Conservation (phyloP, 2,797 vertebrate species). For the Syngnathus acus region DNA sequence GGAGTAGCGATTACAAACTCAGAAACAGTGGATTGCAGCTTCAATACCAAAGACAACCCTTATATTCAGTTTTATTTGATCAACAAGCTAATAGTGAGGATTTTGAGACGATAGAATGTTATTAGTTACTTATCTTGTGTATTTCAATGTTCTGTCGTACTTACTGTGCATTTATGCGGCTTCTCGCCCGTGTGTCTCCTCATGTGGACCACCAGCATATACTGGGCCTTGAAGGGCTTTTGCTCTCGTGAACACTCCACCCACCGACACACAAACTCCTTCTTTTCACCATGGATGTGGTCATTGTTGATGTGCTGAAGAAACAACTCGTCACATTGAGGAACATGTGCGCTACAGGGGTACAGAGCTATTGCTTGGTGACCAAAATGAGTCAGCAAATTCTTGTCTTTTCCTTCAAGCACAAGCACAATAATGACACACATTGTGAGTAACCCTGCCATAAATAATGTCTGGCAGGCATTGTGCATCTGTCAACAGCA, state of each 20-base stretch:
- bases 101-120: background rate
- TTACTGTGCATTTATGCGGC: conserved; percentile 97
- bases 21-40: no score
- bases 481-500: conserved; percentile 41
- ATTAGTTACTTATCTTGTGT: background rate
- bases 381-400: conserved; percentile 2
- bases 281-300: conserved; percentile 98
- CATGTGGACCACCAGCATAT: conserved; percentile 99
- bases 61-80: background rate
- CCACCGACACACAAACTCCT: conserved; percentile 98
- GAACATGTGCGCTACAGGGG: background rate
- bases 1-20: no score
- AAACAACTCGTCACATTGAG: conserved; percentile 16
- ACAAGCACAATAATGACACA: conserved; percentile 23
- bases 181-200: conserved; percentile 95
- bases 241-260: conserved; percentile 91
- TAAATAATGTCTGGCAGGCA: conserved; percentile 35
- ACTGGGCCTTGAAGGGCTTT: conserved; percentile 99
- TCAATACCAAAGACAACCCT: no score
- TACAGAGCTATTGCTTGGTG: background rate
- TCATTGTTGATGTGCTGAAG: conserved; percentile 96
- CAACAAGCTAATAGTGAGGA: background rate
- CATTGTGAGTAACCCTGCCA: conserved; percentile 21
- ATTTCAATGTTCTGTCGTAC: conserved; percentile 34
- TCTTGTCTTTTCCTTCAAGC: conserved; percentile 21